Base-by-base conservation (phyloP, 2,888 invertebrate genomes). In the Minunthozetes semirufus region DNA sequence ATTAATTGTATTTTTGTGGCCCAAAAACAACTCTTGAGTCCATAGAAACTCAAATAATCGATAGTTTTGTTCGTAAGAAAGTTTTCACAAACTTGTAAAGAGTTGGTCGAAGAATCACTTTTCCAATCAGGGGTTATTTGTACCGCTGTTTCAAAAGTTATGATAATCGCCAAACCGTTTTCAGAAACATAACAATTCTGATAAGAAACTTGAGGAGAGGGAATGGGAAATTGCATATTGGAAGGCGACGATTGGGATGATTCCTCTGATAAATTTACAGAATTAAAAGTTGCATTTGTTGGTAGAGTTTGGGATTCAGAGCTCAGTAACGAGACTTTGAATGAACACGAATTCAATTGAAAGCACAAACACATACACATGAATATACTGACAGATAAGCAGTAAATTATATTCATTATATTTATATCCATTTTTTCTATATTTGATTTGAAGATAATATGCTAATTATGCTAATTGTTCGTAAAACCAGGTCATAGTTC, bases 1-100 rank as follows among this genome's bases (percentile, higher is more conserved):
- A 80, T 77, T 19, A 80, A 68, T 22, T 80, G 80, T 13, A 76
- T 76, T 73, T 80, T 80, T 29, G 80, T 78, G 8, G 79, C 78
- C 80, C 80, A 80, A n/a, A 76, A 61, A 74, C 80, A 80, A 19
- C 29, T 75, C 19, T 72, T 29, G 15, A 72, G 59, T 56, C 75
- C 76, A 68, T 77, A 76, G 59, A 75, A 74, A n/a, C 77, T 79
- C 27, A 80, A 68, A 46, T 73, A 70, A 22, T 56, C 63, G 13
- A 78, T 72, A 19, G 79, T 80, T 56, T 77, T 77, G 13, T 50
- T 72, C 48, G 76, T 78, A 5, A 80, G 72, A 17, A 79, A 74
- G 33, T 76, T 66, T 17, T 75, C 71, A 48, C 80, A 80, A 19
- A 72, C 48, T 25, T 53, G 29, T 11, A 78, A 68, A 27, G 46